Conservation (phyloP, 2,888 invertebrate genomes). For the Aethes cnicana region DNA sequence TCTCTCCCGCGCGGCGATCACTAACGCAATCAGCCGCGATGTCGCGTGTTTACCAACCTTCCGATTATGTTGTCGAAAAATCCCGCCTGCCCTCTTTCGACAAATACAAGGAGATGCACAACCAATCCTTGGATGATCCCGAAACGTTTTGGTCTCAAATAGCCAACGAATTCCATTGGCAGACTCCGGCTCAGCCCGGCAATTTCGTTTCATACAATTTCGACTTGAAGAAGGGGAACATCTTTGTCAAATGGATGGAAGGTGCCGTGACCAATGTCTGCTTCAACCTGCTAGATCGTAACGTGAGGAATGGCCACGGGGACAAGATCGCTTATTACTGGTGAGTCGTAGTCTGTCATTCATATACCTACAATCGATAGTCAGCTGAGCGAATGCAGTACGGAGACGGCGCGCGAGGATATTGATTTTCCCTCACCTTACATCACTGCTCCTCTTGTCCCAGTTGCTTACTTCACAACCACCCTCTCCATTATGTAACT, state of each 20-base stretch:
- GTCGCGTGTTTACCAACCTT: constrained; percentile 85
- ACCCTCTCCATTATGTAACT: constrained; percentile 19
- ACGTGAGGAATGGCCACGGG: constrained; percentile 93
- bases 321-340: constrained; percentile 97
- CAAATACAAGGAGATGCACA: constrained; percentile 92
- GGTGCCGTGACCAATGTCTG: constrained; percentile 97
- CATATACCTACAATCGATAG: constrained; percentile 56
- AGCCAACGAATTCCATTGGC: constrained; percentile 97
- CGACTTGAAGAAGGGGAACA: constrained; percentile 92
- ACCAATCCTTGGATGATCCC: constrained; percentile 93
- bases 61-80: constrained; percentile 87
- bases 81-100: constrained; percentile 77
- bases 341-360: constrained; percentile 82
- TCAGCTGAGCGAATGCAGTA: constrained; percentile 65
- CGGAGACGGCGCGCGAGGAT: constrained; percentile 68
- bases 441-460: constrained; percentile 26
- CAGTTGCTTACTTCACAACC: constrained; percentile 10
- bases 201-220: constrained; percentile 96
- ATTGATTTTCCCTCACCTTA: constrained; percentile 61
- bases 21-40: constrained; percentile 64
- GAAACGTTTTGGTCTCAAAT: constrained; percentile 96
- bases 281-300: constrained; percentile 96
- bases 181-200: constrained; percentile 87
- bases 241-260: constrained; percentile 97
- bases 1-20: constrained; percentile 34